Evolutionary conservation across 1,140 invertebrate genomes (phyloP).

Genomic region (Cyclargus thomasi): DNA sequence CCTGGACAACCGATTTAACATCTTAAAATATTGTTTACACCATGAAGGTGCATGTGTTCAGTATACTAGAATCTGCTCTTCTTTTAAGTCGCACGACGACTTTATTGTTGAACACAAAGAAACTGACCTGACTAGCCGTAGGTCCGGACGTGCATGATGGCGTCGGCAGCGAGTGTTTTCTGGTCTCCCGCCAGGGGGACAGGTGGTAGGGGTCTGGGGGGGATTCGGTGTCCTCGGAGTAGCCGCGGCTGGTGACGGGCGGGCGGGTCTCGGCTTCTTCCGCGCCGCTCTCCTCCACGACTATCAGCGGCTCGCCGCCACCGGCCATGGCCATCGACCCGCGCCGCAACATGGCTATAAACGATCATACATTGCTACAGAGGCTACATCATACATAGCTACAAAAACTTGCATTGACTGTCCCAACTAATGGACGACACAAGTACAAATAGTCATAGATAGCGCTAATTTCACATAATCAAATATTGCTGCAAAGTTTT

Average conservation of each 20-base stretch:
- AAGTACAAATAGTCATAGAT: no score
- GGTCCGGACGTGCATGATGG: conserved; percentile 88
- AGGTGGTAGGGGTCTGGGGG: conserved; percentile 86
- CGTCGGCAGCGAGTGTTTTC: conserved; percentile 88
- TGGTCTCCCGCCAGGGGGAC: conserved; percentile 84
- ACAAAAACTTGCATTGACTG: no score
- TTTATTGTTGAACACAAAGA: no score
- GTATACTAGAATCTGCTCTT: no score
- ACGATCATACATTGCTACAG: neutral
- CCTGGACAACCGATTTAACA: conserved; percentile 51
- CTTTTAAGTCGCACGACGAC: no score
- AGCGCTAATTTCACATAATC: no score
- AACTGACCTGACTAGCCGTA: conserved; percentile 84
- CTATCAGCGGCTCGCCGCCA: conserved; percentile 82
- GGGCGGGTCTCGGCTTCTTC: conserved; percentile 79
- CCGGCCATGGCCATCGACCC: conserved; percentile 62
- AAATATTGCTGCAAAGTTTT: no score
- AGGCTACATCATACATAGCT: no score
- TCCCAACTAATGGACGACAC: no score
- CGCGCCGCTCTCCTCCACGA: conserved; percentile 84
- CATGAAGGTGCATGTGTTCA: no score
- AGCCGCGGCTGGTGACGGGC: conserved; percentile 76
- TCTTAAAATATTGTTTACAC: no score
- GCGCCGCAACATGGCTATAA: conserved; percentile 63
- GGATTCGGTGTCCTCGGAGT: conserved; percentile 80